Conservation (phyloP, 2,797 vertebrate species). For the Crenuchus spilurus region DNA sequence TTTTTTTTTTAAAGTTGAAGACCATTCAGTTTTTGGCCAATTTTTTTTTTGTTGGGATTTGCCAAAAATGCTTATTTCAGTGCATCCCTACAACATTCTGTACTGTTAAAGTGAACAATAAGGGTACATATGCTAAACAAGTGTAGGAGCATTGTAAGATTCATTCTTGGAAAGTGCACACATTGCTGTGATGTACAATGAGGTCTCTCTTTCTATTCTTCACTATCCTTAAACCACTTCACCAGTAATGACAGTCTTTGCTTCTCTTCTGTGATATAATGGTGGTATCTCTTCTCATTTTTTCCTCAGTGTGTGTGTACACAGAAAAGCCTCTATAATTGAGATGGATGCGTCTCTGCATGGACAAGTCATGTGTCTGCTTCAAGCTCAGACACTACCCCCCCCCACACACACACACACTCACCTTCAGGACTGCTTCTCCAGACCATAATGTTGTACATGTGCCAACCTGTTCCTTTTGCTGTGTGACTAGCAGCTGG, state of each 20-base stretch:
- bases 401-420: too few relatives aligned
- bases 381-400: not conserved
- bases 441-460: slow-evolving; percentile 6
- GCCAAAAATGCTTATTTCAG: too few relatives aligned
- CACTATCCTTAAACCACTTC: not conserved
- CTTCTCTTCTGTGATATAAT: not conserved
- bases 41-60: too few relatives aligned
- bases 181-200: not conserved
- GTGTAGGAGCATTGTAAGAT: too few relatives aligned
- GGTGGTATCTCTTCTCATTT: not conserved
- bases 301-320: not conserved
- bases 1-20: too few relatives aligned
- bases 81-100: too few relatives aligned
- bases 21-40: too few relatives aligned
- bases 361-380: not conserved
- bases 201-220: not conserved
- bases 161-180: not conserved
- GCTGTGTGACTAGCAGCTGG: slow-evolving; percentile 15
- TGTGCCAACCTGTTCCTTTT: slow-evolving; percentile 15
- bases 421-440: not conserved
- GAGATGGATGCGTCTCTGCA: not conserved
- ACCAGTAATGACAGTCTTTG: not conserved
- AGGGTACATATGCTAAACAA: too few relatives aligned
- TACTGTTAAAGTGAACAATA: too few relatives aligned
- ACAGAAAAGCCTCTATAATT: not conserved